Evolutionary conservation across 30 jellyfish, hydroid and myxozoan genomes (phyloP).

Genomic region (Cassiopea andromeda): DNA sequence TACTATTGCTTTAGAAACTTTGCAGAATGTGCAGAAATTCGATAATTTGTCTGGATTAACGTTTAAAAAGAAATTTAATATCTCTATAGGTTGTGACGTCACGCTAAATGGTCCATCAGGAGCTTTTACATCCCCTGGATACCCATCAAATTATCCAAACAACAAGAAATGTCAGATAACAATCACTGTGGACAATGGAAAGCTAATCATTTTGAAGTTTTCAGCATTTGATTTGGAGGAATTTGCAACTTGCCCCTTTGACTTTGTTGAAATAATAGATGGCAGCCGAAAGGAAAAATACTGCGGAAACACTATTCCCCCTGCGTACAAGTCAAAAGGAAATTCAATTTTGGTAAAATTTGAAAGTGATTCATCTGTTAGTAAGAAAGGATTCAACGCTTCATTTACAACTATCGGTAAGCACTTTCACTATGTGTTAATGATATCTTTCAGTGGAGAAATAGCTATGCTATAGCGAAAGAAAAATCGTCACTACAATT

Average conservation of each 20-base stretch:
- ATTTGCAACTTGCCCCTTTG: neutral
- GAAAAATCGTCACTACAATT: neutral
- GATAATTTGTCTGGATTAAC: neutral
- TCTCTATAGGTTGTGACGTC: neutral
- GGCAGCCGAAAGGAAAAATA: slow-evolving; percentile 1
- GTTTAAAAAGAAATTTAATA: neutral
- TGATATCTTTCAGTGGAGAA: neutral
- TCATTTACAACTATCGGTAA: slow-evolving; percentile 3
- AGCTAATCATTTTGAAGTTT: slow-evolving; percentile 1
- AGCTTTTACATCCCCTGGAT: slow-evolving; percentile 26
- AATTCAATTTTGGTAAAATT: slow-evolving; percentile 1
- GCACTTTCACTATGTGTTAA: neutral
- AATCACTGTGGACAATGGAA: slow-evolving; percentile 1
- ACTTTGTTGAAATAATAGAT: slow-evolving; percentile 11
- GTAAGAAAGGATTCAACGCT: slow-evolving; percentile 17
- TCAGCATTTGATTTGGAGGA: slow-evolving; percentile 7
- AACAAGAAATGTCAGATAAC: slow-evolving; percentile 3
- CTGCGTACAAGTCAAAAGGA: slow-evolving; percentile 8
- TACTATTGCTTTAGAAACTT: no score
- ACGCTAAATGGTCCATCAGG: slow-evolving; percentile 8
- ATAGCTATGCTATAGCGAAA: neutral
- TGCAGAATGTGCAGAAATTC: no score
- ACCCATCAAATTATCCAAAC: slow-evolving; percentile 32
- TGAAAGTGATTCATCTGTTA: neutral
- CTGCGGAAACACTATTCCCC: slow-evolving; percentile 4